A percentile compares a stretch with the other conserved stretches of the same genome.
phyloP scores from a whole-genome alignment of 2,113 vertebrate species.

The Halcyon malimbica region DNA sequence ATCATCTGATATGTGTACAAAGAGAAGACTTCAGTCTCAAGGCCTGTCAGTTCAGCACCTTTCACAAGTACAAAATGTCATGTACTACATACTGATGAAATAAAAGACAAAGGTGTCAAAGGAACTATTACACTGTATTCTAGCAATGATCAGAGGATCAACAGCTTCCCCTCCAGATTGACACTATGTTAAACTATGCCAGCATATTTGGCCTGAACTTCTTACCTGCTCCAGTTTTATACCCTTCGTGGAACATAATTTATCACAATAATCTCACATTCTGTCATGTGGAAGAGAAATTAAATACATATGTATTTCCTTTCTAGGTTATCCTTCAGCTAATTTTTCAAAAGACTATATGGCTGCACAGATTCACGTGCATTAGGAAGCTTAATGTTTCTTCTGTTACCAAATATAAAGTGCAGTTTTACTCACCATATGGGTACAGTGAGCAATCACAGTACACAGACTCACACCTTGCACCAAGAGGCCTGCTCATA shows the following conservation, averaged over 20 bases:
- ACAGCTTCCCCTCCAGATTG: constrained; percentile 54
- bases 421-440: not conserved
- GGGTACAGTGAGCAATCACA: not conserved
- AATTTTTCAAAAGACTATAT: not conserved
- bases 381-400: not conserved
- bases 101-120: constrained; percentile 73
- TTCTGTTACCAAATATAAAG: not conserved
- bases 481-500: not conserved
- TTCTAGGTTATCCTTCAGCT: not conserved
- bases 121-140: constrained; percentile 63
- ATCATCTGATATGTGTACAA: constrained; percentile 60
- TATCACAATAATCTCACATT: not conserved
- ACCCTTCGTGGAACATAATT: not conserved
- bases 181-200: constrained; percentile 50
- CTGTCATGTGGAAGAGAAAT: not conserved
- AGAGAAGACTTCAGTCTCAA: constrained; percentile 63
- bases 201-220: constrained; percentile 12
- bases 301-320: not conserved
- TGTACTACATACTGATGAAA: constrained; percentile 67
- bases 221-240: not conserved
- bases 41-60: constrained; percentile 72
- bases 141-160: constrained; percentile 63
- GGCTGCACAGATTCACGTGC: not conserved
- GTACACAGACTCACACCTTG: not conserved
- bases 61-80: constrained; percentile 67